These are phyloP conservation scores for Anoplopoma fimbria DNA, from an alignment of 2,113 vertebrate genomes.

Conservation along the genomic window DNA sequence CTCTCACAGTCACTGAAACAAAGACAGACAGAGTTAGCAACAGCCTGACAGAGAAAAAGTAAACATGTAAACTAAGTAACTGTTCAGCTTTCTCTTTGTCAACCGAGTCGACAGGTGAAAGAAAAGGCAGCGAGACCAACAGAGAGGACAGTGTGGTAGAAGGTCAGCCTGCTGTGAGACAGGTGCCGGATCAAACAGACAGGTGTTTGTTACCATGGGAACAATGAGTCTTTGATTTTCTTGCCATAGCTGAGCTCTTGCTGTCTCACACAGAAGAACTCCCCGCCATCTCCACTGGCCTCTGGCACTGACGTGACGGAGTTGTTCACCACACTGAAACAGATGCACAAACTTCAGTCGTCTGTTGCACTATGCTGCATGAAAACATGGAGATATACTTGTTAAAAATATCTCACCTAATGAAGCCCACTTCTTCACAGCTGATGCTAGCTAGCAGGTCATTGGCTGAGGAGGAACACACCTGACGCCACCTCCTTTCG, in stretches of 20 bases:
- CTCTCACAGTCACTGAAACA: constrained; percentile 84
- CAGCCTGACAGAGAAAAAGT: neutral
- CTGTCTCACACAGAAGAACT: constrained; percentile 89
- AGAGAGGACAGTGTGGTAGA: constrained; percentile 29
- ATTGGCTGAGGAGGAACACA: constrained; percentile 89
- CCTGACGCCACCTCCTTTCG: constrained; percentile 87
- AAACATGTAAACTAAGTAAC: constrained; percentile 19
- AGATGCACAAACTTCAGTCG: constrained; percentile 31
- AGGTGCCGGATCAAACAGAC: constrained; percentile 11
- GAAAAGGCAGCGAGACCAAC: constrained; percentile 19
- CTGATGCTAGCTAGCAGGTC: constrained; percentile 87
- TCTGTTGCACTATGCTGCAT: neutral
- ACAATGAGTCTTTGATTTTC: constrained; percentile 88
- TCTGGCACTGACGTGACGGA: constrained; percentile 80
- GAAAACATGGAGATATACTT: neutral
- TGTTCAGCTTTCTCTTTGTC: neutral
- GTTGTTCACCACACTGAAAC: constrained; percentile 85
- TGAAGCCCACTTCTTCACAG: constrained; percentile 93
- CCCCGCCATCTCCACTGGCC: constrained; percentile 82
- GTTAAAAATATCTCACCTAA: constrained; percentile 83
- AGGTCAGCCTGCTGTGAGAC: constrained; percentile 18
- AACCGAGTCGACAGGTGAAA: neutral
- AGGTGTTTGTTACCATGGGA: constrained; percentile 86
- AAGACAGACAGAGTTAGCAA: constrained; percentile 45
- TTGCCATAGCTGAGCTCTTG: constrained; percentile 84